phyloP scores from a whole-genome alignment of 2,888 invertebrate species.

The Ommatoiulus sabulosus region DNA sequence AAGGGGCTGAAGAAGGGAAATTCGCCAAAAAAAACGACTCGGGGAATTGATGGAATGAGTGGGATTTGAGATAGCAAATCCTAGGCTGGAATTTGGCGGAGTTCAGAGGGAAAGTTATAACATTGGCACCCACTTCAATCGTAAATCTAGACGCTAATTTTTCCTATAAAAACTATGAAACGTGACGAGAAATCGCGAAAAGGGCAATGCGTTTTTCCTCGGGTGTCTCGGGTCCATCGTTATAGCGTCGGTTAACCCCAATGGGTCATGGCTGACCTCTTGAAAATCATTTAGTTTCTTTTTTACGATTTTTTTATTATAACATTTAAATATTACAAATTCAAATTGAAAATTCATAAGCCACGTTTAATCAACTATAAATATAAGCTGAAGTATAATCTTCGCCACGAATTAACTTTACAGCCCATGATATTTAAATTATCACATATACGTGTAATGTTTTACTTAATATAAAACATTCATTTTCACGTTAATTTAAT shows the following conservation, averaged over 20 bases:
- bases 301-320: too few relatives aligned
- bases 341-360: too few relatives aligned
- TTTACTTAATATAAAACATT: too few relatives aligned
- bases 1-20: not conserved
- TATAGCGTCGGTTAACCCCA: not conserved
- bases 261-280: not conserved
- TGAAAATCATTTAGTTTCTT: not conserved
- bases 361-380: too few relatives aligned
- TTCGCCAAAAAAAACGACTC: not conserved
- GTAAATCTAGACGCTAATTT: conserved; percentile 25
- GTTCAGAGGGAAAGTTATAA: not conserved
- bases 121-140: conserved; percentile 31
- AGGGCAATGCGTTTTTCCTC: not conserved
- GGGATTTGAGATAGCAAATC: not conserved
- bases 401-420: too few relatives aligned
- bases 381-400: too few relatives aligned
- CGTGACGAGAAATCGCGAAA: not conserved
- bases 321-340: too few relatives aligned
- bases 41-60: not conserved
- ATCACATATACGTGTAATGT: too few relatives aligned
- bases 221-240: not conserved
- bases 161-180: not conserved
- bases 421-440: too few relatives aligned
- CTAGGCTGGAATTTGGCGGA: not conserved
- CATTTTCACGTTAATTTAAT: too few relatives aligned